Conservation (phyloP, 2,888 invertebrate genomes). For the Brachyptera putata region DNA sequence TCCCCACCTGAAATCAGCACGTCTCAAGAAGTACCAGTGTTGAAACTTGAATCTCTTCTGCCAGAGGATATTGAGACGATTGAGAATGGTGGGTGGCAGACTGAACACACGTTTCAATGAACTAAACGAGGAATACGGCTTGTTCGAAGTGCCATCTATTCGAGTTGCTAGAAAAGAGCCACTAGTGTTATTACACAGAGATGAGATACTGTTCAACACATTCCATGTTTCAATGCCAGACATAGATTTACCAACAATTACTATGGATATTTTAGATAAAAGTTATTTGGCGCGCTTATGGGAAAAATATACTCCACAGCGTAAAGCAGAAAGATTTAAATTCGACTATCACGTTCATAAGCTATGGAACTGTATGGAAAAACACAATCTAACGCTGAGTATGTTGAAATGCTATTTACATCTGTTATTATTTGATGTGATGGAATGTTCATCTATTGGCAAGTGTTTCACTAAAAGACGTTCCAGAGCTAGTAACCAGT, state of each 20-base stretch:
- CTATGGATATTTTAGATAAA: neutral
- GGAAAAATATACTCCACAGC: neutral
- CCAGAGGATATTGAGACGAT: neutral
- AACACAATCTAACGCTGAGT: neutral
- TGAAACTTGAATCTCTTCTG: no score
- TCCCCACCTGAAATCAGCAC: no score
- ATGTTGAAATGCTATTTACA: constrained; percentile 1
- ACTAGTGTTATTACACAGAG: neutral
- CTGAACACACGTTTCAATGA: neutral
- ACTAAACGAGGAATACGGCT: neutral
- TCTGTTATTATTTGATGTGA: neutral
- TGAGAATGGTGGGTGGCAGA: no score
- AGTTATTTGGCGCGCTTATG: neutral
- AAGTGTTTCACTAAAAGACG: no score
- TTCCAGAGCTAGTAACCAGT: no score
- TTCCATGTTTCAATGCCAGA: neutral
- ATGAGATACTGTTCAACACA: neutral
- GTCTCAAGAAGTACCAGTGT: no score
- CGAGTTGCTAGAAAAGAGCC: neutral
- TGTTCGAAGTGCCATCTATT: neutral
- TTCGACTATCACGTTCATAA: neutral
- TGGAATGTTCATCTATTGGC: no score
- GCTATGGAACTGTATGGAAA: constrained; percentile 12
- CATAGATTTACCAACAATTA: neutral
- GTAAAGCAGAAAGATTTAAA: neutral